A percentile compares a stretch with the other conserved stretches of the same genome.
These are phyloP conservation scores for Idaea aversata DNA, from an alignment of 2,888 invertebrate species.

Conservation along the genomic window DNA sequence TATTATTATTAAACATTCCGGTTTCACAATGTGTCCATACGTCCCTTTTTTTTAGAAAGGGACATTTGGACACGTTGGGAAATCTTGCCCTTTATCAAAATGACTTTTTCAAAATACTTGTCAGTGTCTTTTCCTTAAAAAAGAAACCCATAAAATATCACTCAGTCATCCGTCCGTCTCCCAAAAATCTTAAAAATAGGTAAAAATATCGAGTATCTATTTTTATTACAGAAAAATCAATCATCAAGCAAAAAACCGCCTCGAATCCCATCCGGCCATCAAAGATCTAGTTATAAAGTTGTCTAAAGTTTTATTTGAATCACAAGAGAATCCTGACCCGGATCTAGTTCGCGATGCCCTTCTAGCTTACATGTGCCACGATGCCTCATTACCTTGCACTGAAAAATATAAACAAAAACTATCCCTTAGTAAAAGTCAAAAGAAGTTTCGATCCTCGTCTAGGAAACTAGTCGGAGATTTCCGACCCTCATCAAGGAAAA, in stretches of 20 bases:
- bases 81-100: too few species aligned
- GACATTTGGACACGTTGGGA: too few species aligned
- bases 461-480: slow-evolving; percentile 45
- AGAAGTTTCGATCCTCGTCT: slow-evolving; percentile 29
- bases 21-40: too few species aligned
- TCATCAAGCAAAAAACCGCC: slow-evolving; percentile 81
- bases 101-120: too few species aligned
- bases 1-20: too few species aligned
- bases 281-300: slow-evolving; percentile 84
- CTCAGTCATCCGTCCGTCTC: too few species aligned
- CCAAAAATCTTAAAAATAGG: not conserved
- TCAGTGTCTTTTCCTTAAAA: too few species aligned
- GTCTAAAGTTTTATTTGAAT: slow-evolving; percentile 83
- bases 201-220: not conserved
- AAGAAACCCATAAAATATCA: too few species aligned
- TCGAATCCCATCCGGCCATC: slow-evolving; percentile 88
- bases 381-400: slow-evolving; percentile 88
- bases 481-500: slow-evolving; percentile 37
- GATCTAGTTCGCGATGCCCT: slow-evolving; percentile 89
- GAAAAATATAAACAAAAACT: slow-evolving; percentile 52
- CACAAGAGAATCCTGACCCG: slow-evolving; percentile 84
- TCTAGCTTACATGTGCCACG: slow-evolving; percentile 92
- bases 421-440: slow-evolving; percentile 40
- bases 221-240: slow-evolving; percentile 70
- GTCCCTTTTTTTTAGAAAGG: too few species aligned